Percentiles rank a stretch among this genome's conserved stretches.
phyloP scores from a whole-genome alignment of 2,888 invertebrate genomes.

The Drosophila nr. perissopoda region DNA sequence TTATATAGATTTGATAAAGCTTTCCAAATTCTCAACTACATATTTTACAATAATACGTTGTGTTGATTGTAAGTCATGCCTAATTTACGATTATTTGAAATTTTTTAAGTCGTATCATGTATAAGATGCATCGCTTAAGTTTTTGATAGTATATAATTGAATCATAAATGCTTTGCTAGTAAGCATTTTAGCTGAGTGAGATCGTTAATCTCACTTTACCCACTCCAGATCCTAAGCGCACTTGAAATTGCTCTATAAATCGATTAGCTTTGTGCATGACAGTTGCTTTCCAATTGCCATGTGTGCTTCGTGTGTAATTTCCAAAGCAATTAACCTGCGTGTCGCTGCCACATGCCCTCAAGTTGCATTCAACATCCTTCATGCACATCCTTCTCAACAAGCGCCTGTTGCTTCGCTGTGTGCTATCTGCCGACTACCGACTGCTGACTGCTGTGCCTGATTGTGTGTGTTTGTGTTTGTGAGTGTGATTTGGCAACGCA shows the following conservation, averaged over 20 bases:
- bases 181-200: slow-evolving; percentile 11
- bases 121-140: background rate
- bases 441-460: slow-evolving; percentile 25
- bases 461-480: slow-evolving; percentile 10
- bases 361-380: slow-evolving; percentile 60
- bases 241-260: slow-evolving; percentile 70
- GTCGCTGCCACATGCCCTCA: slow-evolving; percentile 40
- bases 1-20: background rate
- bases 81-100: background rate
- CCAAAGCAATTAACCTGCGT: slow-evolving; percentile 74
- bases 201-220: slow-evolving; percentile 15
- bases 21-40: background rate
- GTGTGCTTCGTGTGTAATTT: slow-evolving; percentile 64
- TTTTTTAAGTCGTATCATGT: background rate
- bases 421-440: background rate
- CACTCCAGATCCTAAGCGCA: slow-evolving; percentile 19
- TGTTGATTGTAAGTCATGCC: background rate
- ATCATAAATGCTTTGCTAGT: slow-evolving; percentile 5
- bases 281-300: slow-evolving; percentile 32
- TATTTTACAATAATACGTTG: background rate
- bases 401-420: slow-evolving; percentile 48
- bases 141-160: slow-evolving; percentile 1
- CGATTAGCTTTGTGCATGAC: slow-evolving; percentile 60
- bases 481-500: slow-evolving; percentile 29
- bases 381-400: slow-evolving; percentile 21